These are phyloP conservation scores for Eupithecia vulgata DNA, from an alignment of 2,888 invertebrate species.

Conservation along the genomic window DNA sequence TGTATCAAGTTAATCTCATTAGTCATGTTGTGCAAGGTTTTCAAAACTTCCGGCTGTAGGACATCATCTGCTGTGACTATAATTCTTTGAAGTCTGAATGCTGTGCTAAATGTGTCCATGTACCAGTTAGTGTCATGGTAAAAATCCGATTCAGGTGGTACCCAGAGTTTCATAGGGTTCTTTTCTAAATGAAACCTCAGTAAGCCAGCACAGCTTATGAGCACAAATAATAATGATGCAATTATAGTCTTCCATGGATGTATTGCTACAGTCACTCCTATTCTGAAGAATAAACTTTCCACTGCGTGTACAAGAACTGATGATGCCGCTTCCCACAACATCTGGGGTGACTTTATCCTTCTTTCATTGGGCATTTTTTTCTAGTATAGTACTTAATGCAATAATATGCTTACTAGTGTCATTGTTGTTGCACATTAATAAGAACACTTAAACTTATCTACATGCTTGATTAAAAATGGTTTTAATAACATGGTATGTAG, in stretches of 20 bases:
- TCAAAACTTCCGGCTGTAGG: conserved; percentile 84
- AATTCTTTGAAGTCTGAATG: conserved; percentile 85
- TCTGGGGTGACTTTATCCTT: conserved; percentile 66
- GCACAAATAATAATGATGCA: conserved; percentile 81
- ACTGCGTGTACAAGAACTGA: conserved; percentile 73
- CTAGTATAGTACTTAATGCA: conserved; percentile 10
- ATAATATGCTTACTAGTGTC: conserved; percentile 5
- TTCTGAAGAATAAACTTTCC: conserved; percentile 78
- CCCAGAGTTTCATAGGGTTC: conserved; percentile 90
- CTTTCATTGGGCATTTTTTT: conserved; percentile 64
- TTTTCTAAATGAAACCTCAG: conserved; percentile 88
- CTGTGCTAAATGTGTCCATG: conserved; percentile 86
- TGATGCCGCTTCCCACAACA: conserved; percentile 73
- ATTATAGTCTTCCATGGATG: conserved; percentile 85
- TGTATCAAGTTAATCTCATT: conserved; percentile 73
- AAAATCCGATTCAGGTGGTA: conserved; percentile 89
- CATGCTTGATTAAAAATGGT: background rate
- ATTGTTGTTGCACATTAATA: conserved; percentile 19
- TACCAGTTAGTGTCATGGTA: conserved; percentile 89
- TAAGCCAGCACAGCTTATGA: conserved; percentile 85
- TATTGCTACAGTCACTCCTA: conserved; percentile 85
- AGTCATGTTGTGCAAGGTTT: conserved; percentile 79
- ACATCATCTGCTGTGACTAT: conserved; percentile 88
- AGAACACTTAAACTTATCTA: background rate
- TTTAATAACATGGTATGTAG: background rate